Percentiles rank a stretch among this genome's conserved stretches.
Conservation (phyloP, 2,888 invertebrate genomes). For the Prosopocoilus inquinatus region DNA sequence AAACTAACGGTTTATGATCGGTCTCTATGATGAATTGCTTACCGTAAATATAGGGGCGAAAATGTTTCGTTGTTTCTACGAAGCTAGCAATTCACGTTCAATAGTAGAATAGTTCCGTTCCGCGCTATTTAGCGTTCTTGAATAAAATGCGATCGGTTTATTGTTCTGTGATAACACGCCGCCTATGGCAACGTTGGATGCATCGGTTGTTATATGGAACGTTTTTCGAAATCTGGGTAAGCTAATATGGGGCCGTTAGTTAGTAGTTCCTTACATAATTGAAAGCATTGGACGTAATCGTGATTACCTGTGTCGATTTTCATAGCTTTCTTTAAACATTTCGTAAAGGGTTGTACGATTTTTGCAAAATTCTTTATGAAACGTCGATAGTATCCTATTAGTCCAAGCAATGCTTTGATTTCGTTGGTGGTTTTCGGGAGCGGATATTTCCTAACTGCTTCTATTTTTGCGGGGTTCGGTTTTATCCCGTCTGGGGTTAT, state of each 20-base stretch:
- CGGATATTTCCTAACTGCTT: conserved; percentile 21
- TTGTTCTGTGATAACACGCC: conserved; percentile 20
- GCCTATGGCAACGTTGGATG: conserved; percentile 5
- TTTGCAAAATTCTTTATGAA: conserved; percentile 14
- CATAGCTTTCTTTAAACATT: conserved; percentile 9
- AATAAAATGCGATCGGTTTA: conserved; percentile 24
- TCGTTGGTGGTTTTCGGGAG: conserved; percentile 17
- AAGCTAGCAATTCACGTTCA: conserved; percentile 10
- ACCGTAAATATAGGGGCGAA: conserved; percentile 14
- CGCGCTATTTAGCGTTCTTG: conserved; percentile 16
- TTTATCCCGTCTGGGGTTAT: conserved; percentile 17
- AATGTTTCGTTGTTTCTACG: conserved; percentile 5
- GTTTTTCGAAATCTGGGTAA: not conserved
- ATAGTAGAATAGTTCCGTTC: conserved; percentile 13
- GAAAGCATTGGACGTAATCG: not conserved
- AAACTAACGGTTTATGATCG: conserved; percentile 18
- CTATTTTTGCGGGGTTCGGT: conserved; percentile 16
- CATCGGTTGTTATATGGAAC: not conserved
- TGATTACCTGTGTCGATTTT: not conserved
- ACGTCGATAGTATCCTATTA: conserved; percentile 14
- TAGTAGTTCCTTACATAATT: not conserved
- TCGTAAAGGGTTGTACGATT: conserved; percentile 11
- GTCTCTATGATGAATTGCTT: conserved; percentile 15
- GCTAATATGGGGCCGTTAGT: not conserved
- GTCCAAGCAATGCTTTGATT: conserved; percentile 13